Percentiles rank a stretch among this genome's conserved stretches.
These are phyloP conservation scores for Oxycera nigricornis DNA, from an alignment of 2,888 invertebrate species.

Conservation along the genomic window DNA sequence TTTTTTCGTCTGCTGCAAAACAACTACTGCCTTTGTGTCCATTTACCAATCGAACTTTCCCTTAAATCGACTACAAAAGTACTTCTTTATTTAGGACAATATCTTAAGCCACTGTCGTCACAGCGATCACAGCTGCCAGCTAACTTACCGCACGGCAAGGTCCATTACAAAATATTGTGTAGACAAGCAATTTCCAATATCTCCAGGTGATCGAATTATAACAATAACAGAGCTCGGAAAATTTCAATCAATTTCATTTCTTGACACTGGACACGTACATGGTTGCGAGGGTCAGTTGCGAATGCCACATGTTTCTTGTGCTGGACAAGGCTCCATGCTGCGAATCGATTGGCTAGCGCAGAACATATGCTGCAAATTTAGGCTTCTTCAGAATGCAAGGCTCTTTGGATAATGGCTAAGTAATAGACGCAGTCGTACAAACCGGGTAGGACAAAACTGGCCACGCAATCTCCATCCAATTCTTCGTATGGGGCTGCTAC, in stretches of 20 bases:
- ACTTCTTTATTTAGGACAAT: no score
- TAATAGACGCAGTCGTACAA: not conserved
- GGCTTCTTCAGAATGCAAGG: not conserved
- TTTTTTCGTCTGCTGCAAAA: no score
- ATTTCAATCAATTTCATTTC: not conserved
- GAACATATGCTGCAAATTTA: not conserved
- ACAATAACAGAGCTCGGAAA: not conserved
- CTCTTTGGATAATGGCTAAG: not conserved
- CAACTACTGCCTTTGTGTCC: no score
- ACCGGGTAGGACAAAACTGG: not conserved
- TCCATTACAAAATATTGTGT: not conserved
- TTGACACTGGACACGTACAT: constrained; percentile 7
- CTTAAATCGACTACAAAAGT: no score
- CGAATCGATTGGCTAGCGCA: not conserved
- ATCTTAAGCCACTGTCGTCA: no score
- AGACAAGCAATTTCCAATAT: constrained; percentile 5
- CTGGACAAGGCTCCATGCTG: not conserved
- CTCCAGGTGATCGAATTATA: constrained; percentile 22
- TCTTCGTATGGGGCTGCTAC: not conserved
- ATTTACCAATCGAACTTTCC: no score
- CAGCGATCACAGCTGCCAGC: not conserved
- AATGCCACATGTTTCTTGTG: not conserved
- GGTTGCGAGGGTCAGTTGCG: not conserved
- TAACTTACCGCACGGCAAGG: not conserved
- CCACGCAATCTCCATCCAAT: no score